Evolutionary conservation across 2,113 vertebrate genomes (phyloP), one percentile per base, ranked within the genome.

Genomic region (Otocyon megalotis): DNA sequence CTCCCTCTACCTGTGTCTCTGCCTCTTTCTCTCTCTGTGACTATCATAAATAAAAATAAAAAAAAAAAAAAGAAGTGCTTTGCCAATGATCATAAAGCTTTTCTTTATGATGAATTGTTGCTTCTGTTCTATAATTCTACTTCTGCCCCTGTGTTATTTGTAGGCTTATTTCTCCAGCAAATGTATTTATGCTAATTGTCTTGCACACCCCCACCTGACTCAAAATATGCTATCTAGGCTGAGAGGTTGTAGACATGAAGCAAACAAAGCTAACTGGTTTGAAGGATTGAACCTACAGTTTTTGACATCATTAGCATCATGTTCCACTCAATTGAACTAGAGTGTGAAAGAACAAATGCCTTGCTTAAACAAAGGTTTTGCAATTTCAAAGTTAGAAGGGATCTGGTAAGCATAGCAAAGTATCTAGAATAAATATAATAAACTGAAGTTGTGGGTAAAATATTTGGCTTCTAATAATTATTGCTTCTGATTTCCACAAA

Each of bases 401-500:
- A 88, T 86, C 79, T 94, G 74, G 43, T 84, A 96, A 96, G 76
- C 62, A 69, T 50, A 86, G 83, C 11, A 94, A 32, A 91, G 10
- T 94, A 80, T 74, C 56, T 90, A 77, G 58, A 91, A 63, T 96
- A 87, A 93, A 79, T 74, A 5, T 71, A 90, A 77, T 90, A 81
- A 79, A 3, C 43, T 35, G 37, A 95, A 91, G 43, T 53, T 48
- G 9, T 89, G 5, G 54, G 19, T 69, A 5, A 76, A 82, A 3
- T 94, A 32, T 43, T 93, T 30, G 43, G n/a, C 22, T 95, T 93
- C 83, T 74, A 65, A 88, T 92, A 74, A 87, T 90, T 96, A 82
- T 79, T 89, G 60, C 56, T 91, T 95, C 19, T 80, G 30, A 74
- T 30, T 94, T 97, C 54, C 50, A 74, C 54, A 92, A 90, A 58